These are phyloP conservation scores for Tenodera sinensis DNA, from an alignment of 2,888 invertebrate genomes.

Conservation along the genomic window DNA sequence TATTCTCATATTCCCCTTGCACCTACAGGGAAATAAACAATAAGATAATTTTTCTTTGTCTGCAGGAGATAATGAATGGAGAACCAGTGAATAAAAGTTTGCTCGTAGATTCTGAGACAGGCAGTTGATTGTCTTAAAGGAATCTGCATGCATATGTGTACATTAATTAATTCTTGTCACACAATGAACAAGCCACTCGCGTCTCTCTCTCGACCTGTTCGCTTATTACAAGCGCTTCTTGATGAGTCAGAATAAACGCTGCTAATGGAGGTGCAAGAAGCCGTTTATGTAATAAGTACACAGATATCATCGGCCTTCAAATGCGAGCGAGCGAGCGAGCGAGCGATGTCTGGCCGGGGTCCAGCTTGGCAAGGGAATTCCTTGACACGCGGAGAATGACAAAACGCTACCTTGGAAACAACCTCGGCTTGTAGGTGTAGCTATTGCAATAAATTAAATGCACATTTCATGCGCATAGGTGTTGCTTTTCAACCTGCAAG, in stretches of 20 bases:
- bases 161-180: not conserved
- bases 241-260: not conserved
- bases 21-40: too few relatives aligned
- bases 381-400: not conserved
- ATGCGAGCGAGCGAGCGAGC: too few relatives aligned
- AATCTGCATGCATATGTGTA: too few relatives aligned
- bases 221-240: not conserved
- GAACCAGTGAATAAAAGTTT: too few relatives aligned
- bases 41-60: too few relatives aligned
- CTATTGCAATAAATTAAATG: too few relatives aligned
- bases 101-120: too few relatives aligned
- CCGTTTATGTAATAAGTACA: not conserved
- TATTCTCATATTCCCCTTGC: too few relatives aligned
- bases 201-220: not conserved
- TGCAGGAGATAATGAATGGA: too few relatives aligned
- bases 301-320: not conserved
- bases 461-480: too few relatives aligned
- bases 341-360: not conserved
- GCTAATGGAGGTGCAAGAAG: not conserved
- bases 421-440: not conserved
- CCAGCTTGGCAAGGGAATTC: not conserved
- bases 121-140: too few relatives aligned
- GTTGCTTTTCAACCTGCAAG: too few relatives aligned
- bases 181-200: not conserved
- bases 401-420: not conserved